Base-by-base conservation (phyloP, 2,113 vertebrate genomes). In the Salvator merianae region DNA sequence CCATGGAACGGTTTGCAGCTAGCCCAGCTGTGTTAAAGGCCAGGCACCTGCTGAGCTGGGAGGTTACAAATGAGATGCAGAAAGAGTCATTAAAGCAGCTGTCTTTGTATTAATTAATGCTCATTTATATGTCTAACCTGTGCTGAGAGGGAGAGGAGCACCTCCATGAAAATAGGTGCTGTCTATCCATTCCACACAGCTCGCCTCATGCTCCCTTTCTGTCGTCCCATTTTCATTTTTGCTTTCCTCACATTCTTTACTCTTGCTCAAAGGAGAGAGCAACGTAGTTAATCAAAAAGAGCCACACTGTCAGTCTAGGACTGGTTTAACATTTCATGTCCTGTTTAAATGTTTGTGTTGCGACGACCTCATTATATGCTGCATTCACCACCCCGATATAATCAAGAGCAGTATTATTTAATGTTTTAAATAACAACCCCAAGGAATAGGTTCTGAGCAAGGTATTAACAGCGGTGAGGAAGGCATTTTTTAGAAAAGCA, bases 51-150 rank as follows among this genome's bases (percentile, higher is more conserved):
- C 63, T 30, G 47, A 75, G 63, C 62, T 2, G 14, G 28, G n/a
- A 71, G 9, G 28, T 34, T 76, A 71, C 10, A 18, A 20, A 84
- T 69, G 43, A 82, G 10, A 62, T n/a, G 59, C 24, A 77, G 55
- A 36, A 70, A 43, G 40, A 43, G 12, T 24, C 82, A 47, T 9
- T 12, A 70, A 40, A 63, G 72, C 50, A 36, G 47, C 80, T 85
- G 26, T 70, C 66, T 28, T 50, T 13, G 18, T 20, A 14, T 88
- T 90, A 79, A 90, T 81, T 86, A 77, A 86, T 81, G 79, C 63
- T 77, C 66, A 62, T 81, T 86, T 84, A 69, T 76, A 81, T 86
- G 71, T 70, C 47, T 77, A 59, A 81, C 84, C 50, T 34, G 72
- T 32, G 36, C 47, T 16, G 3, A 1, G 59, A 38, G 26, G 1